Evolutionary conservation across 2,797 vertebrate genomes (phyloP), one percentile per base, ranked within the genome.

Genomic region (Betta splendens): DNA sequence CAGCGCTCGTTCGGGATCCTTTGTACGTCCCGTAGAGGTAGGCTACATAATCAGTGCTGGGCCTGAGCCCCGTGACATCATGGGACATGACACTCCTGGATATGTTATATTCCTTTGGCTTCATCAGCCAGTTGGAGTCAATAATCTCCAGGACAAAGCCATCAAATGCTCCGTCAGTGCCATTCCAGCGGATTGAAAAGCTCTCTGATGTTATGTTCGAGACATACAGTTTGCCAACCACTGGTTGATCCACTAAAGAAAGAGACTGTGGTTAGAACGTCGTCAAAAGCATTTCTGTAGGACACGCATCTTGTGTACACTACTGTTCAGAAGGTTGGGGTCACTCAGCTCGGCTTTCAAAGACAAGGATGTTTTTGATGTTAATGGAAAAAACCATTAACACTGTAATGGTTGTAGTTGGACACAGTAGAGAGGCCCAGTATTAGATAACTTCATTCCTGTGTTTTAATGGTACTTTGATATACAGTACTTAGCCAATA

Each of bases 71-170:
- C 80, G 92, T 90, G 86, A 98, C 84, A 49, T 92, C 81, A 72
- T 87, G 80, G 39, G 90, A 94, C 74, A 86, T 89, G 57, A 89
- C 88, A 81, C 84, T 79, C 68, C 82, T 89, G 35, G 95, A 94
- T 62, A 96, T 9, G 67, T 94, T 98, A 88, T 92, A 93, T 73
- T 94, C 94, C 84, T 81, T 79, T 28, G 89, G 90, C 79, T 95
- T 92, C 88, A 87, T 89, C 81, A 94, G 94, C 95, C 94, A 97
- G 92, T 94, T 94, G 68, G 95, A 95, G 93, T 98, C 95, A 95
- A 98, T 93, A 88, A 98, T 93, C 92, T 98, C 96, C 94, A 98
- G 87, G 85, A 92, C 91, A 94, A 96, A 98, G 84, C 60, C 38
- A 80, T 97, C 91, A 79, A 98, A 92, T 68, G 85, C 77, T 66